Evolutionary conservation across 2,888 invertebrate genomes (phyloP).

Genomic region (Frankliniella intonsa): DNA sequence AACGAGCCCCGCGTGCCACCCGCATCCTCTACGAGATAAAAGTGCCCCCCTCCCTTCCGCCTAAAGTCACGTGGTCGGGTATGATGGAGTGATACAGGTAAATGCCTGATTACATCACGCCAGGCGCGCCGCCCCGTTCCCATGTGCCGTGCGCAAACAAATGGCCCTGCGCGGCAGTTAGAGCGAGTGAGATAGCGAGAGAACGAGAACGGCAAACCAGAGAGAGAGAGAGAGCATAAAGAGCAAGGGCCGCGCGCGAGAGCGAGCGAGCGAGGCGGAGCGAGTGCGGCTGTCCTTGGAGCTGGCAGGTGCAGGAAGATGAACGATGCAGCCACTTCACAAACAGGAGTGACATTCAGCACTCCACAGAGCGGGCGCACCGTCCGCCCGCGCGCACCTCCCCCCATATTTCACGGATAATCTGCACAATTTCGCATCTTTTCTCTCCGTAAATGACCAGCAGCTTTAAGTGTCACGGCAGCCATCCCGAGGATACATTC

Average conservation of each 20-base stretch:
- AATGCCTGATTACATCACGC: background rate
- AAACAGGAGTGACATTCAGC: slow-evolving; percentile 22
- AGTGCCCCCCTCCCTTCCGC: no score
- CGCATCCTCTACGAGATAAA: no score
- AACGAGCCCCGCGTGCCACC: no score
- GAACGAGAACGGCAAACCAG: background rate
- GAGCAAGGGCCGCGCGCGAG: background rate
- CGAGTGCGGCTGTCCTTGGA: background rate
- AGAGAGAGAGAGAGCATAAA: background rate
- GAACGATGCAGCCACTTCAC: slow-evolving; percentile 22
- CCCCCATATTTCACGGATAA: slow-evolving; percentile 8
- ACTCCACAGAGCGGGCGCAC: background rate
- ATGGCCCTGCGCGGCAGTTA: slow-evolving; percentile 1
- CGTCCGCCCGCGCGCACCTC: background rate
- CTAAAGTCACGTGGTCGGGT: background rate
- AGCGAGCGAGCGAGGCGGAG: background rate
- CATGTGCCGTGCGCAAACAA: slow-evolving; percentile 10
- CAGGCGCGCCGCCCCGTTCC: background rate
- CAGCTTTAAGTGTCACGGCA: slow-evolving; percentile 15
- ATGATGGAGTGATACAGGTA: slow-evolving; percentile 1
- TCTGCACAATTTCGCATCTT: slow-evolving; percentile 13
- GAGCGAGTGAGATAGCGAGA: background rate
- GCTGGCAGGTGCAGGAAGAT: slow-evolving; percentile 12
- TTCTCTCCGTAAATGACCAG: slow-evolving; percentile 24
- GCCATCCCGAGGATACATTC: slow-evolving; percentile 2